These are phyloP conservation scores for Onychomys arenicola DNA, from an alignment of 2,797 vertebrate species.

Conservation along the genomic window DNA sequence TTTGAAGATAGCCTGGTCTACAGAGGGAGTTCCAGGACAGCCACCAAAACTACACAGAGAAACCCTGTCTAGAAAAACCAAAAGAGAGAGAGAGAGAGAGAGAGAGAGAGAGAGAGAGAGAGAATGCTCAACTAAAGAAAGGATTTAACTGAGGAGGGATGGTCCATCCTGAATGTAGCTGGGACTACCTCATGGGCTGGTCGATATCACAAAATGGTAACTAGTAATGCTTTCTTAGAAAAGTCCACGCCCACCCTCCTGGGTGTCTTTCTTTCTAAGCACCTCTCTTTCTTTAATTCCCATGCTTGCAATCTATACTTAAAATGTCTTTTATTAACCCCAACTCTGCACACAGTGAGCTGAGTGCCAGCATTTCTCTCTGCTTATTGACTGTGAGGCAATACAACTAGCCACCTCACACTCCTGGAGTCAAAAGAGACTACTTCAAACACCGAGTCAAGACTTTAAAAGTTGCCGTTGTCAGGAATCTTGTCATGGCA, in stretches of 20 bases:
- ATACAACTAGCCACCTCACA: not conserved
- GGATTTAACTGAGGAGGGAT: not conserved
- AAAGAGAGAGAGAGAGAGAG: too few species aligned
- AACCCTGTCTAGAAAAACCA: too few species aligned
- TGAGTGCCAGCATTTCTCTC: not conserved
- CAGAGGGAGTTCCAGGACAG: too few species aligned
- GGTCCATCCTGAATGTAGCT: not conserved
- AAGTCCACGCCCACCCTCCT: not conserved
- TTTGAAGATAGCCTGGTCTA: too few species aligned
- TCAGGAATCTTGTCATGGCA: not conserved
- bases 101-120: too few species aligned
- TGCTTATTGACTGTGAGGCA: not conserved
- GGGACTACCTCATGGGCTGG: not conserved
- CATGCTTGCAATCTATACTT: not conserved
- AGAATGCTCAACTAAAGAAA: not conserved
- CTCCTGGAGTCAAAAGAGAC: not conserved
- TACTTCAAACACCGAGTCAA: not conserved
- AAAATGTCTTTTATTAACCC: not conserved
- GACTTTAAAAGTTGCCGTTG: not conserved
- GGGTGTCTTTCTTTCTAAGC: not conserved
- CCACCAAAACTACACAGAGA: too few species aligned
- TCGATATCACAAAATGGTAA: not conserved
- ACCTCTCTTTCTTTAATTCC: not conserved
- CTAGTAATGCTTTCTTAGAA: not conserved
- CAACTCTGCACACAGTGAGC: not conserved